Evolutionary conservation across 2,797 vertebrate species (phyloP).

Genomic region (Lepus oiostolus): DNA sequence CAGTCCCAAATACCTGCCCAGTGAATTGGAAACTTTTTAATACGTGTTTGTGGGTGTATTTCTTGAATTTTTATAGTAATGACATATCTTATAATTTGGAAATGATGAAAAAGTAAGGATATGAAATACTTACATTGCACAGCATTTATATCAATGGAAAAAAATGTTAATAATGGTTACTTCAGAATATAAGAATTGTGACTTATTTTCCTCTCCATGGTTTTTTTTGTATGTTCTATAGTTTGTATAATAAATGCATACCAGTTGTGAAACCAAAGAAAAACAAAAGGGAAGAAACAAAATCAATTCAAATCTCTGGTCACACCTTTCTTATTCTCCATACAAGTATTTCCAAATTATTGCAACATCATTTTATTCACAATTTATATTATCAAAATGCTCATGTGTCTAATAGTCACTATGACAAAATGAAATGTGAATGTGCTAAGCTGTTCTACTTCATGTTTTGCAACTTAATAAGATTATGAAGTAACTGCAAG

Average conservation of each 20-base stretch:
- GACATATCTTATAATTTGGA: constrained; percentile 44
- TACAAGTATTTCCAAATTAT: constrained; percentile 24
- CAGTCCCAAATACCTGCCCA: too few relatives aligned
- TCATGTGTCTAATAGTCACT: constrained; percentile 43
- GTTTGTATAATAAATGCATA: constrained; percentile 10
- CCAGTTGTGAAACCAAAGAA: constrained; percentile 53
- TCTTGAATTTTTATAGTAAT: constrained; percentile 41
- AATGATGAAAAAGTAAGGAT: constrained; percentile 39
- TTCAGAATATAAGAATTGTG: constrained; percentile 29
- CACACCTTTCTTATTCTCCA: neutral
- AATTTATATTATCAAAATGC: constrained; percentile 17
- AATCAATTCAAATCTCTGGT: constrained; percentile 9
- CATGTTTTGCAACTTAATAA: constrained; percentile 42
- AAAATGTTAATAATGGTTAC: neutral
- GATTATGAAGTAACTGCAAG: constrained; percentile 41
- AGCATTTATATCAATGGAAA: neutral
- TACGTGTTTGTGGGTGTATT: neutral
- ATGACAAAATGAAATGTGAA: constrained; percentile 22
- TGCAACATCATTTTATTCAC: neutral
- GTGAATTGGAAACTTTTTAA: neutral
- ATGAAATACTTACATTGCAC: neutral
- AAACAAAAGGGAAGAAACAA: neutral
- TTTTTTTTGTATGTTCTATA: neutral
- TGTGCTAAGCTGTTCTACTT: constrained; percentile 38
- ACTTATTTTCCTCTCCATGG: constrained; percentile 23